A percentile compares a stretch with the other conserved stretches of the same genome.
phyloP scores from a whole-genome alignment of 2,797 vertebrate species.

The Hypotaenidia philippensis region DNA sequence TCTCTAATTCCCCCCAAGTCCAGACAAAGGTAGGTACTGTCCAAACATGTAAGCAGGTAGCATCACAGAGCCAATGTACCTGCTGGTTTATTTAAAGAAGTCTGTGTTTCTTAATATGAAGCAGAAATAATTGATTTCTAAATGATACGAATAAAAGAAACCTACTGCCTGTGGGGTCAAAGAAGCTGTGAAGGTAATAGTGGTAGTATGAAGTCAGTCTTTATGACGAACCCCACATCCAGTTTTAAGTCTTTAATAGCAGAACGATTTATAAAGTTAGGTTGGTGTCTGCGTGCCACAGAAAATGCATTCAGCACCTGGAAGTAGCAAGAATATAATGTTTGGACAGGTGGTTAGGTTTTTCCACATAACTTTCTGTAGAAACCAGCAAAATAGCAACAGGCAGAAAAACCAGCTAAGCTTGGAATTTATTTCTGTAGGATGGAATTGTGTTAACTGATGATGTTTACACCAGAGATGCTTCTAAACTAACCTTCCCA shows the following conservation, averaged over 20 bases:
- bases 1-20: background rate
- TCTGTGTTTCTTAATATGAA: background rate
- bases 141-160: background rate
- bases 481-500: constrained; percentile 43
- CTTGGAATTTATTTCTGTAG: constrained; percentile 1
- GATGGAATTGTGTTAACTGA: background rate
- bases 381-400: constrained; percentile 28
- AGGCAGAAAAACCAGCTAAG: background rate
- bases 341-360: background rate
- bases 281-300: background rate
- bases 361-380: constrained; percentile 11
- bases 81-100: background rate
- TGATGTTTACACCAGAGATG: background rate
- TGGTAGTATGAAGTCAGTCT: background rate
- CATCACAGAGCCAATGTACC: background rate
- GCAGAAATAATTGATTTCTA: background rate
- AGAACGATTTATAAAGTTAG: background rate
- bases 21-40: background rate
- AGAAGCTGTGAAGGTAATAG: background rate
- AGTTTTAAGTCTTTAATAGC: background rate
- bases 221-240: background rate
- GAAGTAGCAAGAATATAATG: background rate
- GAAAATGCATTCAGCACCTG: background rate
- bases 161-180: background rate
- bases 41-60: background rate